Base-by-base conservation (phyloP, 2,113 vertebrate genomes). In the Salvator merianae region DNA sequence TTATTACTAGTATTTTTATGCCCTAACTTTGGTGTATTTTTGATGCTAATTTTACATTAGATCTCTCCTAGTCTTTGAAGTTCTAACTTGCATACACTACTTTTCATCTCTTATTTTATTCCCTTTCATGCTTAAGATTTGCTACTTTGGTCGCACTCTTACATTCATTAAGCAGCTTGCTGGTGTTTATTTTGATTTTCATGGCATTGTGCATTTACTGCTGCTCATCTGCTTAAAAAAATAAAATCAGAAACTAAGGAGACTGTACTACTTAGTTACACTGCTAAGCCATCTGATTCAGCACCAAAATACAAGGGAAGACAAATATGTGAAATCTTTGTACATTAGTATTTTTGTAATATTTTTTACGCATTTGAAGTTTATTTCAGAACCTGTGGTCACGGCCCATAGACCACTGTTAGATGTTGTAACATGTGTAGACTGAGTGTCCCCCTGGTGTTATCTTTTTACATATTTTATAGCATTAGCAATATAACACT, bases 1-100 rank as follows among this genome's bases (percentile, higher is more conserved):
- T 50, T 66, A 47, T 9, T 87, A 81, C 92, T 91, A 71, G 50
- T 71, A 79, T 81, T 87, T 76, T 85, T n/a, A 20, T 88, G 40
- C 87, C 62, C 89, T 47, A 91, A 78, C 85, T 90, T 94, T 88
- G 86, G 82, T 92, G 62, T 79, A 88, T 90, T 91, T 91, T 69
- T 81, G 66, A 84, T 32, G 83, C 77, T 72, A 62, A 71, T 85
- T 83, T 12, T 81, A 82, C 82, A 9, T 86, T 89, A 86, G 79
- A 91, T 86, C 81, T 55, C 89, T 93, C 81, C 70, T 79, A 77
- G 81, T 88, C 84, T 75, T 91, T 91, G 88, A 89, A 94, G 93
- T 89, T 84, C 78, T 92, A 93, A 92, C 89, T 88, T 62, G 50
- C 43, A 34, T 5, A 5, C 16, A 59, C 3, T 74, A 59, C 3